Percentiles rank a stretch among this genome's conserved stretches.
Conservation (phyloP, 2,113 vertebrate genomes). For the Stegastes partitus region DNA sequence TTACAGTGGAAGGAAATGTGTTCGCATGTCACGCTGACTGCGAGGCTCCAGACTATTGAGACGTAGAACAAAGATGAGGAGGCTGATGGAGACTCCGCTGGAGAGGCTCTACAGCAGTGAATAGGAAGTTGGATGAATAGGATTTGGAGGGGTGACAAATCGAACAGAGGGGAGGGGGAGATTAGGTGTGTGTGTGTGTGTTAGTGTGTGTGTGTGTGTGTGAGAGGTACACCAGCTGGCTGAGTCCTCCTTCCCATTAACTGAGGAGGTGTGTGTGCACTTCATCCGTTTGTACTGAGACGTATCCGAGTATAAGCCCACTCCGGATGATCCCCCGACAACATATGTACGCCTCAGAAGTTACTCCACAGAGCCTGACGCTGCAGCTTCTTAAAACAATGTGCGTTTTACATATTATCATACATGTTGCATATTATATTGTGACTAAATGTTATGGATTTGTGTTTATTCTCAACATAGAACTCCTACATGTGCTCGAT, state of each 20-base stretch:
- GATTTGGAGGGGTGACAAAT: constrained; percentile 78
- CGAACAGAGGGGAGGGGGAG: constrained; percentile 62
- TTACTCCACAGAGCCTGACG: no score
- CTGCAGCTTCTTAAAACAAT: no score
- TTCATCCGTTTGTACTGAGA: constrained; percentile 20
- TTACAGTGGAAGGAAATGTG: neutral
- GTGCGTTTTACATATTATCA: no score
- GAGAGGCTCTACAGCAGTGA: constrained; percentile 67
- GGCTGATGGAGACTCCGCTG: constrained; percentile 61
- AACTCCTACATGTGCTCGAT: no score
- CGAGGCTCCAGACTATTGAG: constrained; percentile 28
- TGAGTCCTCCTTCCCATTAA: constrained; percentile 60
- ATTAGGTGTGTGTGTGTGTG: constrained; percentile 29
- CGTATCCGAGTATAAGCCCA: neutral
- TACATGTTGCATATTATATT: no score
- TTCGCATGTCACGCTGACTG: constrained; percentile 23
- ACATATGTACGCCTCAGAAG: no score
- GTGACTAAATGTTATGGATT: no score
- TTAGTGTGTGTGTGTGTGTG: constrained; percentile 23
- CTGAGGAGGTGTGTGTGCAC: constrained; percentile 30
- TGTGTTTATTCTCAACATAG: no score
- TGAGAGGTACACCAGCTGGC: constrained; percentile 67
- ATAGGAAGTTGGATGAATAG: constrained; percentile 74
- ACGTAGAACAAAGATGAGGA: constrained; percentile 47
- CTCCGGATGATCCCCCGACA: no score